Evolutionary conservation across 2,797 vertebrate genomes (phyloP).

Genomic region (Sarcoramphus papa): DNA sequence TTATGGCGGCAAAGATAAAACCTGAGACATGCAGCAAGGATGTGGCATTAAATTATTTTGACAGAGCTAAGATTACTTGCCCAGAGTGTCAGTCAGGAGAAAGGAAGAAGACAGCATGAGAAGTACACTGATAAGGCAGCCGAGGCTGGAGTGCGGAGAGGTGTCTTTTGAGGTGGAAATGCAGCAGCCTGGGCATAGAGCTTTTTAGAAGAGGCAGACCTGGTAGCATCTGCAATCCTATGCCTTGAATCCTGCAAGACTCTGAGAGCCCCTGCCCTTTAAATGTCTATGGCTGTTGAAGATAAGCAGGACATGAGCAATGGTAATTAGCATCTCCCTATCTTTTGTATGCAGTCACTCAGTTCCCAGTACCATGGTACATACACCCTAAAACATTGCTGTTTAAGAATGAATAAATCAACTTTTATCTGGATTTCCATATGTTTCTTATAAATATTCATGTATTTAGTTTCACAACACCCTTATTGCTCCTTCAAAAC

Average conservation of each 20-base stretch:
- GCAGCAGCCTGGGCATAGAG: neutral
- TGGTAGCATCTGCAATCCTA: neutral
- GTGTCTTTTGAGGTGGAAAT: neutral
- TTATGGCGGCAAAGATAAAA: conserved; percentile 5
- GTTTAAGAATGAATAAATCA: neutral
- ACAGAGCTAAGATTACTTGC: conserved; percentile 8
- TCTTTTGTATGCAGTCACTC: neutral
- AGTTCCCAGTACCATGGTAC: neutral
- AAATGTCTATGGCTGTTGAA: neutral
- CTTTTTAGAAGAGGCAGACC: neutral
- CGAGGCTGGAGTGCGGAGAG: neutral
- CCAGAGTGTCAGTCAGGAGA: neutral
- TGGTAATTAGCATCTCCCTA: neutral
- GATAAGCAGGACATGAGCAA: neutral
- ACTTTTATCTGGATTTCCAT: neutral
- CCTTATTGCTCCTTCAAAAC: neutral
- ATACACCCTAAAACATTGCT: neutral
- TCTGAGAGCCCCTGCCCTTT: neutral
- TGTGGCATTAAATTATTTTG: conserved; percentile 35
- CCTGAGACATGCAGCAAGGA: neutral
- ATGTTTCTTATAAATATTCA: neutral
- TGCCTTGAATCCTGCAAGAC: neutral
- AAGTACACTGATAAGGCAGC: neutral
- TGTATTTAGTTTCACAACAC: neutral
- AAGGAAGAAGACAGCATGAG: neutral